phyloP scores from a whole-genome alignment of 1,140 invertebrate genomes.

The Pinna nobilis region DNA sequence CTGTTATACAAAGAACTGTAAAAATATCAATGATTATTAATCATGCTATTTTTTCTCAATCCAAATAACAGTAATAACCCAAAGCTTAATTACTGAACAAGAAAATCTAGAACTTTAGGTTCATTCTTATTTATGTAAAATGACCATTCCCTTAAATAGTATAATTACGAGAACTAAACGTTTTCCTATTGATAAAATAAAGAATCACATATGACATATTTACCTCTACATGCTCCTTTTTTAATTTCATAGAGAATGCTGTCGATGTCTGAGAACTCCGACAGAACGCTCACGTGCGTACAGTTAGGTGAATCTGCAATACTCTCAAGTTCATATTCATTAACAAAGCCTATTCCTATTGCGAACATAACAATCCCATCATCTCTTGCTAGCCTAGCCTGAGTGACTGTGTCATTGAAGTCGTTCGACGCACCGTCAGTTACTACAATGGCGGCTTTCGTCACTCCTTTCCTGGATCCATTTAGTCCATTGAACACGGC shows the following conservation, averaged over 20 bases:
- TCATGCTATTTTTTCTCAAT: too few relatives aligned
- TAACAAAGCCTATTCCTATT: slow-evolving; percentile 42
- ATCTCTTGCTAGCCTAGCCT: slow-evolving; percentile 23
- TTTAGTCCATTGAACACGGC: background rate
- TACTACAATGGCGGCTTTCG: slow-evolving; percentile 35
- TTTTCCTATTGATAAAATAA: too few relatives aligned
- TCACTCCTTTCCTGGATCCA: background rate
- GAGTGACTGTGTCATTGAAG: background rate
- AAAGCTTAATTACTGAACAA: too few relatives aligned
- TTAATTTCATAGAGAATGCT: slow-evolving; percentile 45
- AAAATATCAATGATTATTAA: too few relatives aligned
- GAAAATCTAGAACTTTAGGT: too few relatives aligned
- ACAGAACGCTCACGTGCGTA: slow-evolving; percentile 43
- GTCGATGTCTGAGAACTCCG: slow-evolving; percentile 45
- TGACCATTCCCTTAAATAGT: too few relatives aligned
- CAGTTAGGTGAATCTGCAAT: slow-evolving; percentile 41
- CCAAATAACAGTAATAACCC: too few relatives aligned
- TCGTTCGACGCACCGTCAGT: slow-evolving; percentile 44
- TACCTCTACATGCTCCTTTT: slow-evolving; percentile 50
- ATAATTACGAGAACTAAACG: too few relatives aligned
- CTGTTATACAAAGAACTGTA: too few relatives aligned
- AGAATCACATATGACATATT: background rate
- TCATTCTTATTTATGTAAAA: background rate
- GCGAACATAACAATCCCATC: slow-evolving; percentile 42
- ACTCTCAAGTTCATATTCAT: slow-evolving; percentile 31